Evolutionary conservation across 2,113 vertebrate species (phyloP).

Genomic region (Python bivittatus): DNA sequence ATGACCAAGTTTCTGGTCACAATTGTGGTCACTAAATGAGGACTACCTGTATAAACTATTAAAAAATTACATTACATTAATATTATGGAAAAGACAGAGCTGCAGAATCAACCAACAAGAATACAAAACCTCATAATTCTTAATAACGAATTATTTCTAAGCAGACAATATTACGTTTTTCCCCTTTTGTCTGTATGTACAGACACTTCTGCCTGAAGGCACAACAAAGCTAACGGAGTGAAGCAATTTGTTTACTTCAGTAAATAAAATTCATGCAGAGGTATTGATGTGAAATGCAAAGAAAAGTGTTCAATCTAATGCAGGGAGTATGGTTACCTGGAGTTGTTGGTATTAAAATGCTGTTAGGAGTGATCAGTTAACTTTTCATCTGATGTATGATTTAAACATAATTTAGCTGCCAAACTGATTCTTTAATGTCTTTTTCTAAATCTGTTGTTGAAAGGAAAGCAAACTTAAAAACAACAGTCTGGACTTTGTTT

Average conservation of each 20-base stretch:
- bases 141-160: constrained; percentile 8
- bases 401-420: constrained; percentile 13
- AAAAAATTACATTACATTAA: background rate
- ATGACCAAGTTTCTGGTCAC: background rate
- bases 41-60: background rate
- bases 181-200: background rate
- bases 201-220: constrained; percentile 3
- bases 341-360: constrained; percentile 15
- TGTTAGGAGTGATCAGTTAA: constrained; percentile 16
- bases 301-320: constrained; percentile 12
- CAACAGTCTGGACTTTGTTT: background rate
- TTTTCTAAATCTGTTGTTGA: background rate
- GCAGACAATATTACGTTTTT: background rate
- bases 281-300: constrained; percentile 20
- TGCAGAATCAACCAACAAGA: background rate
- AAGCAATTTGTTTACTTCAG: constrained; percentile 25
- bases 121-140: background rate
- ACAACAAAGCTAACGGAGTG: constrained; percentile 19
- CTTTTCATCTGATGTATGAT: constrained; percentile 3
- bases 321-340: constrained; percentile 4
- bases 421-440: constrained; percentile 13
- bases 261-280: constrained; percentile 30
- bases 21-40: background rate
- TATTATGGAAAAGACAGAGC: background rate
- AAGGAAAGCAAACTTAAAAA: background rate